Evolutionary conservation across 1,140 invertebrate species (phyloP), one percentile per base, ranked within the genome.

Genomic region (Muscidifurax raptorellus): DNA sequence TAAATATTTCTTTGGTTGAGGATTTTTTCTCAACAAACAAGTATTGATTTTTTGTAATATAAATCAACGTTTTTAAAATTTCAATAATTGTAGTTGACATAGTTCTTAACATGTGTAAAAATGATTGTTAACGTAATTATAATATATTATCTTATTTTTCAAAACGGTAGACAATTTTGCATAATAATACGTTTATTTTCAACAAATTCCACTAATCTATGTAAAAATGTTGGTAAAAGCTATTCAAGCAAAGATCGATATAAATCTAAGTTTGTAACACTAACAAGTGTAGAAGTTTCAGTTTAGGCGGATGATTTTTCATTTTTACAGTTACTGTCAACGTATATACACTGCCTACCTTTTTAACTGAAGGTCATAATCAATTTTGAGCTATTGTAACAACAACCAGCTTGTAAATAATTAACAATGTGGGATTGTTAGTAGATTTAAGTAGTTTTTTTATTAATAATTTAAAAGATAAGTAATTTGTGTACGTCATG

Each of bases 371-470:
- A 59, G 28, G 27, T 40, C 25, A 64, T 59, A n/a, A 64, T 59
- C 25, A 78, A 78, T 25, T 40, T 22, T 76, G 25, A 76, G 25
- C 74, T 79, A 40, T n/a, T 40, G 32, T 40, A 32, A 79, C 12
- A 32, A 79, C 12, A n/a, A 25, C 32, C 66, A 25, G 44, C 59
- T 79, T 79, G 77, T 79, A 79, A 79, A 79, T 79, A 79, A 10
- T 64, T 2, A 25, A 6, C 40, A 71, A 80, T n/a, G 67, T 44
- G 66, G 64, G 67, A 71, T 69, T 71, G 79, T 80, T 71, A 36
- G 67, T 80, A 72, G 67, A 27, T 25, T 47, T 71, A 69, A 28
- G 67, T 44, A 71, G 4, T 36, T 59, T 79, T 66, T 67, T 36
- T 67, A 64, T 25, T 64, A 32, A 76, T 76, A 66, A 64, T 78